Evolutionary conservation across 2,797 vertebrate species (phyloP).

Genomic region (Amazona finschi): DNA sequence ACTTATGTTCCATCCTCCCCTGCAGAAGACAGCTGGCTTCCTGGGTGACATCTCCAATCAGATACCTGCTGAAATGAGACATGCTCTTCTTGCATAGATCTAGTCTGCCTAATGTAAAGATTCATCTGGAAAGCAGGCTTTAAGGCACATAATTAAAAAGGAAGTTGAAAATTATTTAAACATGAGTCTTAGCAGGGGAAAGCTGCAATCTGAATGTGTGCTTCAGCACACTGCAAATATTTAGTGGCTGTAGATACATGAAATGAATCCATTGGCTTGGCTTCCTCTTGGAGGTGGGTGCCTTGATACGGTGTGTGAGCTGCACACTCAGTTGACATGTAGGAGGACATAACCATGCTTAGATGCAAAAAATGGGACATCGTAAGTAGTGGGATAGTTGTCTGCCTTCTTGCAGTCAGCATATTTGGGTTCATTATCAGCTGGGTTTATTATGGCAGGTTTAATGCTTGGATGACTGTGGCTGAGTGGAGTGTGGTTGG

Average conservation of each 20-base stretch:
- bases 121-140: not conserved
- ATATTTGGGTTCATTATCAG: not conserved
- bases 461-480: not conserved
- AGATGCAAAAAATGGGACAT: not conserved
- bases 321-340: not conserved
- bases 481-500: not conserved
- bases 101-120: not conserved
- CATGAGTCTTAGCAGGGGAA: not conserved
- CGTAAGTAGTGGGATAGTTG: not conserved
- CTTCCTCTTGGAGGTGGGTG: not conserved
- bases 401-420: not conserved
- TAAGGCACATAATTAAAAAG: conserved; percentile 19
- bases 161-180: conserved; percentile 34
- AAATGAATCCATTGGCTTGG: not conserved
- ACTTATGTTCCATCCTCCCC: not conserved
- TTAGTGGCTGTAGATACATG: not conserved
- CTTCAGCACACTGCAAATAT: conserved; percentile 19
- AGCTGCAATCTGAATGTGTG: conserved; percentile 6
- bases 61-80: not conserved
- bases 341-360: conserved; percentile 9
- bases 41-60: not conserved
- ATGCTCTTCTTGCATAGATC: not conserved
- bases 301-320: not conserved
- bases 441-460: not conserved
- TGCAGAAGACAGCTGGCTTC: not conserved